phyloP scores from a whole-genome alignment of 37 sponge, comb jelly and placozoan species.

The Cliona cf. orientalis region DNA sequence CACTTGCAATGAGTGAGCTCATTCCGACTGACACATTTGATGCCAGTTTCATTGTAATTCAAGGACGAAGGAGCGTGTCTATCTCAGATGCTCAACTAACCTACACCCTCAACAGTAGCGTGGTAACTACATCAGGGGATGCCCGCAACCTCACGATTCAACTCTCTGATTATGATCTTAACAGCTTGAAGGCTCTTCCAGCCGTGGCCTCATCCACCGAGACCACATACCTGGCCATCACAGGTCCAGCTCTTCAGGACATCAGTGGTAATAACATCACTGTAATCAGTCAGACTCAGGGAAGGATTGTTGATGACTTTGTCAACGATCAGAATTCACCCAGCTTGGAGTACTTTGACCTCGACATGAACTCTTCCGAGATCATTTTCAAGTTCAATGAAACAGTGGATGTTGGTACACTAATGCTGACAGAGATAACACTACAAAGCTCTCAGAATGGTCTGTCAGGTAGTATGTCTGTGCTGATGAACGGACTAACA shows the following conservation, averaged over 20 bases:
- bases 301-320: slow-evolving; percentile 28
- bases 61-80: slow-evolving; percentile 51
- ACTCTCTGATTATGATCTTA: slow-evolving; percentile 66
- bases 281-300: slow-evolving; percentile 22
- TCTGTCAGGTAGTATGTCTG: slow-evolving; percentile 12
- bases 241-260: slow-evolving; percentile 57
- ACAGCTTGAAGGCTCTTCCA: slow-evolving; percentile 59
- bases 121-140: slow-evolving; percentile 14
- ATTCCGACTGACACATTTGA: slow-evolving; percentile 47
- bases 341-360: slow-evolving; percentile 55
- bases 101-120: slow-evolving; percentile 24
- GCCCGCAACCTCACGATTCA: slow-evolving; percentile 48
- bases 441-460: slow-evolving; percentile 31
- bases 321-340: slow-evolving; percentile 56
- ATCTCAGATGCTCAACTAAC: background rate
- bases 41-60: slow-evolving; percentile 53
- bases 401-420: slow-evolving; percentile 65
- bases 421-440: slow-evolving; percentile 40
- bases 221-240: slow-evolving; percentile 67
- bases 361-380: slow-evolving; percentile 65
- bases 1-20: slow-evolving; percentile 65
- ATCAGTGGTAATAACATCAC: slow-evolving; percentile 46
- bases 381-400: slow-evolving; percentile 76
- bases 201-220: slow-evolving; percentile 58
- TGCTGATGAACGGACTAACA: slow-evolving; percentile 48